Evolutionary conservation across 1,140 invertebrate species (phyloP).

Genomic region (Pentalonia nigronervosa): DNA sequence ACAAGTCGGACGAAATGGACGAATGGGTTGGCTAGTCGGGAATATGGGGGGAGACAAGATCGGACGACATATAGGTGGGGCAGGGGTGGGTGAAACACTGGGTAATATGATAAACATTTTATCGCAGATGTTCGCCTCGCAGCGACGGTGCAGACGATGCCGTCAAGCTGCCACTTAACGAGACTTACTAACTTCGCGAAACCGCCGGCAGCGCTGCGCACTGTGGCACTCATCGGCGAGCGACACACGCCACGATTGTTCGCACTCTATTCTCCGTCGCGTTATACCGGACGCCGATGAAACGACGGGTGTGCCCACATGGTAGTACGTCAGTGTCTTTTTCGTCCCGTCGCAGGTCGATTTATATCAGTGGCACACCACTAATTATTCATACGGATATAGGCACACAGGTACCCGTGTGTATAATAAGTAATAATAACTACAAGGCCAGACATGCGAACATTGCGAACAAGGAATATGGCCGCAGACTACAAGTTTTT

Average conservation of each 20-base stretch:
- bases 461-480: too few species aligned
- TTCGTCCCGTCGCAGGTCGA: background rate
- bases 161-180: slow-evolving; percentile 55
- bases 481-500: background rate
- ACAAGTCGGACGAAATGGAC: slow-evolving; percentile 30
- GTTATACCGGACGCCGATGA: background rate
- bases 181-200: slow-evolving; percentile 50
- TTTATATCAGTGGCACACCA: background rate
- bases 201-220: background rate
- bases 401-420: background rate
- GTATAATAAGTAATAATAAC: too few species aligned
- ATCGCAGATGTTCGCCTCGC: slow-evolving; percentile 49
- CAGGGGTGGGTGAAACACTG: background rate
- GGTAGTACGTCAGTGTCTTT: background rate
- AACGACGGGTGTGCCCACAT: background rate
- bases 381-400: background rate
- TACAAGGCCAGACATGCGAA: background rate
- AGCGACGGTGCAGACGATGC: background rate
- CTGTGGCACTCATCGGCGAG: background rate
- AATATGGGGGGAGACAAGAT: background rate
- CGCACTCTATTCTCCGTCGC: background rate
- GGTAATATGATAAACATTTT: slow-evolving; percentile 53
- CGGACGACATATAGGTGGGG: background rate
- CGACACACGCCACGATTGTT: slow-evolving; percentile 9
- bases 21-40: background rate